Evolutionary conservation across 2,888 invertebrate species (phyloP).

Genomic region (Timema podura): DNA sequence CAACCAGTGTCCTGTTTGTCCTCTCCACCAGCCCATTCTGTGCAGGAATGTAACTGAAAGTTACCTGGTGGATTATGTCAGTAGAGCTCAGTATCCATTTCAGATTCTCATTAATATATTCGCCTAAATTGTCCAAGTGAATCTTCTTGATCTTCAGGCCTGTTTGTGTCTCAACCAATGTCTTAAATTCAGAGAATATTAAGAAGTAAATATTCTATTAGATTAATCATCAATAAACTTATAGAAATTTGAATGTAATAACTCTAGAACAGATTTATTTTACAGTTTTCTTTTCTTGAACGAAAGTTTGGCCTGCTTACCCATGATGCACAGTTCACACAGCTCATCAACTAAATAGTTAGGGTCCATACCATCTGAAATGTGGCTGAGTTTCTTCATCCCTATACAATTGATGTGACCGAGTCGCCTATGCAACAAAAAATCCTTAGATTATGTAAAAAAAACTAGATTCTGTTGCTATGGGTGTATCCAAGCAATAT

Average conservation of each 20-base stretch:
- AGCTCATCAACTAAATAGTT: background rate
- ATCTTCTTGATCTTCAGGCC: background rate
- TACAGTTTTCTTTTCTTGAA: background rate
- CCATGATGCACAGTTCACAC: slow-evolving; percentile 6
- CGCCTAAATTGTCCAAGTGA: background rate
- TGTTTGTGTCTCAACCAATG: background rate
- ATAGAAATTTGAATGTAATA: background rate
- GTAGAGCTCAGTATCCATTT: background rate
- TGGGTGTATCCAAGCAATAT: background rate
- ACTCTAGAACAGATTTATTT: background rate
- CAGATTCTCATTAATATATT: background rate
- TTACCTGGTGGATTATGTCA: background rate
- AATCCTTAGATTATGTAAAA: background rate
- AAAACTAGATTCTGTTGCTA: background rate
- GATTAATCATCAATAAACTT: background rate
- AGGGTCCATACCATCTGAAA: background rate
- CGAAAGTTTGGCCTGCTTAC: background rate
- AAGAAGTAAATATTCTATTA: background rate
- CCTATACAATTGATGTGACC: background rate
- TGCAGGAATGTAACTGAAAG: background rate
- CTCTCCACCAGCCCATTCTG: background rate
- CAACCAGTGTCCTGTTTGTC: background rate
- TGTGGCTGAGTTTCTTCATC: background rate
- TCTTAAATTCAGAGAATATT: background rate
- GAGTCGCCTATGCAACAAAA: background rate